These are phyloP conservation scores for Cirrhinus molitorella DNA, from an alignment of 2,797 vertebrate genomes.

Conservation along the genomic window DNA sequence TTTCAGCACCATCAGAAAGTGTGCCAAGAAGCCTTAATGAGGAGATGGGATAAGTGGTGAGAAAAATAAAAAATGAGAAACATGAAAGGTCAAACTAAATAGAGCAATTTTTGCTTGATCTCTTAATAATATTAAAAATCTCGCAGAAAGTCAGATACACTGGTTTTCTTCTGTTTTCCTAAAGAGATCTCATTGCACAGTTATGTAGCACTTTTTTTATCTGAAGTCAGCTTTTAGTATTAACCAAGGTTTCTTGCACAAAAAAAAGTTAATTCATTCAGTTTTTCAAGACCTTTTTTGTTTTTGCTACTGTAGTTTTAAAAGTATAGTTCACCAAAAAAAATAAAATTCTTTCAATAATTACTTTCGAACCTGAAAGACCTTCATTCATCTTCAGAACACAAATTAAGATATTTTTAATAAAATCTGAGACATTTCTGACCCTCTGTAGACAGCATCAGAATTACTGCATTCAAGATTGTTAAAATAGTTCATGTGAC, in stretches of 20 bases:
- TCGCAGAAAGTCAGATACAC: neutral
- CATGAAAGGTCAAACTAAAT: slow-evolving; percentile 35
- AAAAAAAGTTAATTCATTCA: neutral
- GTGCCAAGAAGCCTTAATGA: slow-evolving; percentile 28
- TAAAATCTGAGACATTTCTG: too few relatives aligned
- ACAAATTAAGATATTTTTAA: too few relatives aligned
- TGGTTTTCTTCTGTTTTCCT: neutral
- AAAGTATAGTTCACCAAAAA: too few relatives aligned
- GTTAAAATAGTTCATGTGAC: too few relatives aligned
- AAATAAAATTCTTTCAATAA: too few relatives aligned
- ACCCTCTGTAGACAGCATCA: too few relatives aligned
- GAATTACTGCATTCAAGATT: too few relatives aligned
- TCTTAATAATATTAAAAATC: slow-evolving; percentile 1
- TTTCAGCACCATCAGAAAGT: slow-evolving; percentile 54
- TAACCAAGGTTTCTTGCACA: neutral
- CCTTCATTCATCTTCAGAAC: too few relatives aligned
- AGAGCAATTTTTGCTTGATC: neutral
- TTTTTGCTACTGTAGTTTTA: neutral
- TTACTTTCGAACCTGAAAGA: too few relatives aligned
- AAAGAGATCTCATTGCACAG: neutral
- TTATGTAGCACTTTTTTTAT: neutral
- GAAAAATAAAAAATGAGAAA: slow-evolving; percentile 15
- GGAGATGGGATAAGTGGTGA: neutral
- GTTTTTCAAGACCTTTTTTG: neutral
- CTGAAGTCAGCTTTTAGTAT: neutral